Conservation (phyloP, 2,888 invertebrate species). For the Muschampia plurimacula region DNA sequence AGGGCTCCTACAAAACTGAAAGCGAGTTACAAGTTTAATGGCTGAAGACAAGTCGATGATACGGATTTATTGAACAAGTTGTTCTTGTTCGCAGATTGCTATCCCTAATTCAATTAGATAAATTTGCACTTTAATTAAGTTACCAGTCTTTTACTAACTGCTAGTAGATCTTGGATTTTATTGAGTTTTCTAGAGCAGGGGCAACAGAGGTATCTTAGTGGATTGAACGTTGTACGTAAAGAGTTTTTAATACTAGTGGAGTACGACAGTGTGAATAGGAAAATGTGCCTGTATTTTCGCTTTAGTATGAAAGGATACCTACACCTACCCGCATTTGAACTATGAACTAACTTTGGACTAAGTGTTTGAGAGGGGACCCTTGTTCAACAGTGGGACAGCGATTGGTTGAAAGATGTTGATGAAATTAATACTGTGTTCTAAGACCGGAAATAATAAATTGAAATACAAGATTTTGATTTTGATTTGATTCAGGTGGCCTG, state of each 20-base stretch:
- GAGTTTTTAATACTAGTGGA: background rate
- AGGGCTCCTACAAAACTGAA: constrained; percentile 21
- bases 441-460: too few relatives aligned
- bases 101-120: constrained; percentile 40
- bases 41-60: constrained; percentile 30
- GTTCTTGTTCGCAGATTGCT: constrained; percentile 34
- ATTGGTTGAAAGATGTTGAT: too few relatives aligned
- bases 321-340: too few relatives aligned
- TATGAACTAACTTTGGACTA: too few relatives aligned
- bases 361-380: too few relatives aligned
- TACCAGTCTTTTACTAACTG: constrained; percentile 24
- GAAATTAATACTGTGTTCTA: too few relatives aligned
- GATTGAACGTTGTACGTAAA: background rate
- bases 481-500: too few relatives aligned
- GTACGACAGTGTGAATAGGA: background rate
- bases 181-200: constrained; percentile 35
- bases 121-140: constrained; percentile 40
- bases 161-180: constrained; percentile 23
- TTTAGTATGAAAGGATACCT: background rate
- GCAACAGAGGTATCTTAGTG: background rate
- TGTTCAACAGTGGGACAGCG: too few relatives aligned
- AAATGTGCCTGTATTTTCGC: background rate
- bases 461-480: too few relatives aligned
- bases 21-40: constrained; percentile 12
- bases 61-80: constrained; percentile 36